These are phyloP conservation scores for Arrhamphus sclerolepis DNA, from an alignment of 2,797 vertebrate genomes.

Conservation along the genomic window DNA sequence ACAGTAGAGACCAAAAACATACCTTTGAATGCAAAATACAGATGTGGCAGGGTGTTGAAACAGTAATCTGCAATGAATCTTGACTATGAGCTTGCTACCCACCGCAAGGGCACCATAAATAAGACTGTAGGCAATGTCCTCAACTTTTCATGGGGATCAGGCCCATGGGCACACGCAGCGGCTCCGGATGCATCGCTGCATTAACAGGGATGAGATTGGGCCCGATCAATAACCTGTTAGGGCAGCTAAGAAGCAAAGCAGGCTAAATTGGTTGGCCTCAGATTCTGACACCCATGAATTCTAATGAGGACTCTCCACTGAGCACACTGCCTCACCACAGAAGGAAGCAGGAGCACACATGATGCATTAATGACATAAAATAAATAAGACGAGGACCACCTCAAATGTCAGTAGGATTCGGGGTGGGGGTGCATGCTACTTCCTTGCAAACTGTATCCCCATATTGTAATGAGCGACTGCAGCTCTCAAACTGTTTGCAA, in stretches of 20 bases:
- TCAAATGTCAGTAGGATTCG: too few species aligned
- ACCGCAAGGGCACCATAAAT: conserved; percentile 18
- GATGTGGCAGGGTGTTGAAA: conserved; percentile 33
- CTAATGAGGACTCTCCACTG: conserved; percentile 67
- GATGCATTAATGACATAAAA: conserved; percentile 35
- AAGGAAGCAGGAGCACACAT: conserved; percentile 2
- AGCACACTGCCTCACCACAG: conserved; percentile 36
- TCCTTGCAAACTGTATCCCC: too few species aligned
- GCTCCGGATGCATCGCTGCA: conserved; percentile 43
- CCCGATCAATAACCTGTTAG: conserved; percentile 79
- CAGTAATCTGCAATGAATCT: conserved; percentile 31
- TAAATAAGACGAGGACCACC: conserved; percentile 21
- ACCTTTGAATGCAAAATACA: conserved; percentile 24
- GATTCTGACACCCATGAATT: conserved; percentile 69
- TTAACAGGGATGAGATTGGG: conserved; percentile 61
- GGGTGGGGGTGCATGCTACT: too few species aligned
- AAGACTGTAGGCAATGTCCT: conserved; percentile 38
- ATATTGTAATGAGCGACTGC: too few species aligned
- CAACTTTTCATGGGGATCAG: conserved; percentile 33
- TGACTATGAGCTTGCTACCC: not conserved
- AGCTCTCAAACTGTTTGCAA: too few species aligned
- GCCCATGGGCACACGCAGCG: conserved; percentile 1
- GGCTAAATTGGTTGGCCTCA: conserved; percentile 56
- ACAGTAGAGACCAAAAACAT: conserved; percentile 43
- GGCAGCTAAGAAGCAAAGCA: conserved; percentile 61